Base-by-base conservation (phyloP, 2,797 vertebrate species). In the Spinus pinus region DNA sequence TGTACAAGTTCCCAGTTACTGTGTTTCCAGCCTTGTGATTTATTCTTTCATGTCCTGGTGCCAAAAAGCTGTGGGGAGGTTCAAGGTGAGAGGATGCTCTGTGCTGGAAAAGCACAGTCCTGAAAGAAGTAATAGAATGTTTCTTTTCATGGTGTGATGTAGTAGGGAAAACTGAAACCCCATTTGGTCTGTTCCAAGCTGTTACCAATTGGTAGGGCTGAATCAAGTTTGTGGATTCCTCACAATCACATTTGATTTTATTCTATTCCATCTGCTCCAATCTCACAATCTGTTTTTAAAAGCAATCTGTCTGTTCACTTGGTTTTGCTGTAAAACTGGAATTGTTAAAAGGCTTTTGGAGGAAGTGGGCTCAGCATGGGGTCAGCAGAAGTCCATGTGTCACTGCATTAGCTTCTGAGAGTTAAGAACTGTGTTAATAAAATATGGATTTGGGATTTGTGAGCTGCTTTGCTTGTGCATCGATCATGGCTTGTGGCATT, bases 341-440 rank as follows among this genome's bases (percentile, higher is more conserved):
- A 57, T 80, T 74, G 74, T 79, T 91, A 77, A 61, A 77, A 90
- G 74, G 70, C 86, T 80, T 35, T 58, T 80, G 27, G 49, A 86
- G 90, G 81, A 95, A 92, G 53, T 5, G 57, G 70, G 30, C 90
- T 93, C 90, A 77, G 86, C 71, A 20, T 80, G 74, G 33, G 71
- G 71, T 82, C 78, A 80, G 53, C 87, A 81, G 47, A 50, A 78
- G 28, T 41, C 69, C 42, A 9, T 15, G 67, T 93, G 81, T 80
- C 78, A 60, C 53, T 85, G 75, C 47, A 35, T 73, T 70, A 73
- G 53, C 39, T 64, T 74, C 81, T 65, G 39, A 51, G 64, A 44
- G 49, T 41, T 72, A 51, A 62, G 33, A 35, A 50, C 42, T 79
- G 24, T 41, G 78, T 31, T 82, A 66, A 82, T 77, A 58, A 73